A percentile compares a stretch with the other conserved stretches of the same genome.
These are phyloP conservation scores for Spermophilus dauricus DNA, from an alignment of 2,113 vertebrate species.

Conservation along the genomic window DNA sequence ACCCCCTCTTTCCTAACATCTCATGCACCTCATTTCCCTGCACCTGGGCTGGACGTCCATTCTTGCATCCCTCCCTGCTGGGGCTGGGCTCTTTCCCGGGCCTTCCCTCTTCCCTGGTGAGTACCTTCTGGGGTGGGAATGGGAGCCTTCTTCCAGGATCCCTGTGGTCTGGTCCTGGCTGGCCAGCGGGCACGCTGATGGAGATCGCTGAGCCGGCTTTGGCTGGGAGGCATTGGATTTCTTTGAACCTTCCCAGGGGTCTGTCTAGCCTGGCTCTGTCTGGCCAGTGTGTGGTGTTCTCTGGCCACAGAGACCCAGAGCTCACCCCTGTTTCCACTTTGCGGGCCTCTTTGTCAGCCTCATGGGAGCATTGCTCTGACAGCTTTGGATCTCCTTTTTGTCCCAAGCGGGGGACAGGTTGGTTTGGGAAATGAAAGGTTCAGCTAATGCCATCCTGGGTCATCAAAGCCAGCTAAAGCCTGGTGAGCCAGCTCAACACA, in stretches of 20 bases:
- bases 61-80: background rate
- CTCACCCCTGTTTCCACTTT: background rate
- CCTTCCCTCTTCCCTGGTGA: background rate
- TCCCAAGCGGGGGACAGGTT: constrained; percentile 27
- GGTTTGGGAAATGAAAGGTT: constrained; percentile 62
- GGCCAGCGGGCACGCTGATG: accelerated
- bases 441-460: background rate
- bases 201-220: background rate
- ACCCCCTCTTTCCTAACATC: background rate
- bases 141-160: background rate
- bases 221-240: background rate
- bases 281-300: constrained; percentile 34
- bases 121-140: background rate
- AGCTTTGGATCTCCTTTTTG: constrained; percentile 23
- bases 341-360: constrained; percentile 28
- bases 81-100: background rate
- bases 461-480: constrained; percentile 15
- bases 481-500: background rate
- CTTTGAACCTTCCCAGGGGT: background rate
- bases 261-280: background rate
- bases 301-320: constrained; percentile 8
- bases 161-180: background rate
- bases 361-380: background rate
- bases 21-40: background rate
- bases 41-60: background rate